Conservation (phyloP, 1,140 invertebrate species). For the Brachionus koreanus region DNA sequence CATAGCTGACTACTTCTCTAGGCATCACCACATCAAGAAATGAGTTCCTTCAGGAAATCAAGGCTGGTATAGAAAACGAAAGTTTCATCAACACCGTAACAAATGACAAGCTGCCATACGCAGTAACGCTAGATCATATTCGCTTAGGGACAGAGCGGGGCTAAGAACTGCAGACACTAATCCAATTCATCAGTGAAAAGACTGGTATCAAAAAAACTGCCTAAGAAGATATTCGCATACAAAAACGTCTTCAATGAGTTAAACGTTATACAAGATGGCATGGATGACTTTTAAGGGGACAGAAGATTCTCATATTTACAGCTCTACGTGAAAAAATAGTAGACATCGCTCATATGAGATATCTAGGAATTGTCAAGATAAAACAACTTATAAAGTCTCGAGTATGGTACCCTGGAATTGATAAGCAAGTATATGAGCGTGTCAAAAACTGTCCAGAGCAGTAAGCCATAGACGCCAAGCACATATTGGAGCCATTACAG, state of each 20-base stretch:
- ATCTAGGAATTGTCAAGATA: not conserved
- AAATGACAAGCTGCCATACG: not conserved
- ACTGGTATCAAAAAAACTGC: not conserved
- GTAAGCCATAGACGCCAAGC: not conserved
- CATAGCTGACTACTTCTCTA: not conserved
- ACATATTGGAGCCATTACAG: not conserved
- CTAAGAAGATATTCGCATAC: not conserved
- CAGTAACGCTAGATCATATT: not conserved
- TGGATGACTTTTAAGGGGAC: not conserved
- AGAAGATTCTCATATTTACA: not conserved
- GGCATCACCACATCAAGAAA: not conserved
- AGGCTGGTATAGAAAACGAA: not conserved
- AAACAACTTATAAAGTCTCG: not conserved
- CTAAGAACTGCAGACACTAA: not conserved
- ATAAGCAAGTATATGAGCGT: not conserved
- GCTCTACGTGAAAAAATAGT: not conserved
- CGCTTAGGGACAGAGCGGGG: not conserved
- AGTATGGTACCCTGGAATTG: not conserved
- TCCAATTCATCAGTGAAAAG: not conserved
- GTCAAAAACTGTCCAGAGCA: not conserved
- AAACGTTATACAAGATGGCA: not conserved
- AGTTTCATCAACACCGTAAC: not conserved
- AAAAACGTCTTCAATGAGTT: not conserved
- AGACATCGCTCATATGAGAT: not conserved
- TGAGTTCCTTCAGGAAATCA: not conserved